Percentiles rank a stretch among this genome's conserved stretches.
phyloP scores from a whole-genome alignment of 2,797 vertebrate species.

The Catamblyrhynchus diadema region DNA sequence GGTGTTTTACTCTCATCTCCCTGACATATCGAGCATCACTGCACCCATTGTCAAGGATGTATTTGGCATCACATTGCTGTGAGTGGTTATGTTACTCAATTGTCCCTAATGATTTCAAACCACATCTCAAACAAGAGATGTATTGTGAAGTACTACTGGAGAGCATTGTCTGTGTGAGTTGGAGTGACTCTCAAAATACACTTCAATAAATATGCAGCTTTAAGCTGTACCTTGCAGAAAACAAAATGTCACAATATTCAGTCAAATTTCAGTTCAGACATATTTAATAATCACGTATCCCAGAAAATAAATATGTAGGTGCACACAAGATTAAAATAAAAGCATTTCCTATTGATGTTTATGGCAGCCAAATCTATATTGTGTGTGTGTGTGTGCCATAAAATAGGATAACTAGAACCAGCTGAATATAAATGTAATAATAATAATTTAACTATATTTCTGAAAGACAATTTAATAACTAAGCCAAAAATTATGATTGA shows the following conservation, averaged over 20 bases:
- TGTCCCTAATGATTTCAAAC: background rate
- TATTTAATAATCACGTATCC: background rate
- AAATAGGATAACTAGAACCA: background rate
- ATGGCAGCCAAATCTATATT: background rate
- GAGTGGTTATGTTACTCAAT: background rate
- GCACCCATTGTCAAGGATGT: background rate
- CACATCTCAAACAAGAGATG: background rate
- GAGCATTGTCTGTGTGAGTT: background rate
- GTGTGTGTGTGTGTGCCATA: background rate
- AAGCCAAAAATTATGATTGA: background rate
- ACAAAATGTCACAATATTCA: background rate
- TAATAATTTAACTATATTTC: background rate
- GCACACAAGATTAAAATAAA: background rate
- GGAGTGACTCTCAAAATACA: background rate
- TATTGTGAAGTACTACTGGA: background rate
- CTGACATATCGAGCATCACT: background rate
- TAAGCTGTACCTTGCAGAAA: background rate
- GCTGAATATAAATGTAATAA: background rate
- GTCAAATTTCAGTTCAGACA: background rate
- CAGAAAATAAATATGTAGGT: background rate
- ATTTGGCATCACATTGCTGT: background rate
- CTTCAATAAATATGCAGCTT: background rate
- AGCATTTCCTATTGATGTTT: background rate
- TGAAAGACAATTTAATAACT: background rate
- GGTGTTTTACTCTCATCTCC: background rate